Conservation (phyloP, 2,888 invertebrate species). For the Chrysotoxum bicinctum region DNA sequence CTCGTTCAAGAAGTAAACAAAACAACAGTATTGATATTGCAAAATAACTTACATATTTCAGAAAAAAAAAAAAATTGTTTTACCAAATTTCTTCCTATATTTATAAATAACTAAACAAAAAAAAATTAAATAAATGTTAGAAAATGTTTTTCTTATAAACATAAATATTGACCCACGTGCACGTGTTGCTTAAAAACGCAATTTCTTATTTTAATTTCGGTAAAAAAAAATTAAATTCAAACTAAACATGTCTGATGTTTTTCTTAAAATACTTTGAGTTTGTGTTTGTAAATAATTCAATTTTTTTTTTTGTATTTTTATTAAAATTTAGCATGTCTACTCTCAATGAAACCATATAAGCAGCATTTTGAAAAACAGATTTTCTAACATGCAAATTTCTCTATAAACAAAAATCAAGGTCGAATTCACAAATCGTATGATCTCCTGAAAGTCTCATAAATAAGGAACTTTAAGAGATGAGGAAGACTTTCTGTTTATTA, state of each 20-base stretch:
- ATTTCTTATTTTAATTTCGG: neutral
- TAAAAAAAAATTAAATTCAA: neutral
- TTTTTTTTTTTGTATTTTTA: neutral
- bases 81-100: neutral
- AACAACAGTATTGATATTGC: neutral
- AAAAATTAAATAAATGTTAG: neutral
- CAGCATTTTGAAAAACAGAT: neutral
- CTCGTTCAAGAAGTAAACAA: neutral
- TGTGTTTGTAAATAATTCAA: too few species aligned
- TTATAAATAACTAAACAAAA: neutral
- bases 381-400: neutral
- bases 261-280: neutral
- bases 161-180: neutral
- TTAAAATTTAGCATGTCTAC: neutral
- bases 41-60: neutral
- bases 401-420: slow-evolving; percentile 3
- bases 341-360: slow-evolving; percentile 2
- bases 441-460: neutral
- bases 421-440: neutral
- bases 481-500: neutral
- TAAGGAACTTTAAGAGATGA: neutral
- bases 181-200: neutral
- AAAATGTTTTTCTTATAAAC: neutral
- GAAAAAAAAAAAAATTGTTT: neutral
- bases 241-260: neutral